A percentile compares a stretch with the other conserved stretches of the same genome.
phyloP scores from a whole-genome alignment of 2,888 invertebrate genomes.

The Mantis religiosa region DNA sequence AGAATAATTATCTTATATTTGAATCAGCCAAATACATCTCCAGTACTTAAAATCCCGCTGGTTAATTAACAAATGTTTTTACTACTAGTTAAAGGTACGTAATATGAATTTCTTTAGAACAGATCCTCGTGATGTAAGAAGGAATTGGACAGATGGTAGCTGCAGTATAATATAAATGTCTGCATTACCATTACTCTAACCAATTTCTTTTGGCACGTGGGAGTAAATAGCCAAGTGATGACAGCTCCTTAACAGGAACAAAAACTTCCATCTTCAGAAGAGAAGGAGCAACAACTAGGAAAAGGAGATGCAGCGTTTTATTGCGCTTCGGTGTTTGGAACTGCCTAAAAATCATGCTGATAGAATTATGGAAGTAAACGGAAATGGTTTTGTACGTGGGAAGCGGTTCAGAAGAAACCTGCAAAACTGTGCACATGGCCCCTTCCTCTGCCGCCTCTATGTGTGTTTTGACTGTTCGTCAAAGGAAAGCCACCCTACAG shows the following conservation, averaged over 20 bases:
- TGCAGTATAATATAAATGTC: too few species aligned
- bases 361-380: slow-evolving; percentile 22
- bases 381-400: slow-evolving; percentile 8
- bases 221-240: slow-evolving; percentile 7
- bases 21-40: too few species aligned
- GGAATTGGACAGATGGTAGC: too few species aligned
- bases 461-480: not conserved
- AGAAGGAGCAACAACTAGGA: not conserved
- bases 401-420: not conserved
- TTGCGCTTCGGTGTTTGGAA: slow-evolving; percentile 9
- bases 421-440: not conserved
- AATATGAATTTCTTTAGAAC: too few species aligned
- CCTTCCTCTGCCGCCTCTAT: not conserved
- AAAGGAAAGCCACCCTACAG: not conserved
- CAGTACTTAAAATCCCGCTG: too few species aligned
- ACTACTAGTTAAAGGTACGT: too few species aligned
- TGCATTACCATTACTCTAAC: too few species aligned
- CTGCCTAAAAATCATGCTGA: slow-evolving; percentile 19
- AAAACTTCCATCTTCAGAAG: not conserved
- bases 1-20: too few species aligned
- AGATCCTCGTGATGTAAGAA: too few species aligned
- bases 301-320: slow-evolving; percentile 10
- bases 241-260: slow-evolving; percentile 20
- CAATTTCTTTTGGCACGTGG: not conserved
- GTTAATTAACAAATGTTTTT: too few species aligned